phyloP scores from a whole-genome alignment of 2,888 invertebrate genomes.

The Diloba caeruleocephala region DNA sequence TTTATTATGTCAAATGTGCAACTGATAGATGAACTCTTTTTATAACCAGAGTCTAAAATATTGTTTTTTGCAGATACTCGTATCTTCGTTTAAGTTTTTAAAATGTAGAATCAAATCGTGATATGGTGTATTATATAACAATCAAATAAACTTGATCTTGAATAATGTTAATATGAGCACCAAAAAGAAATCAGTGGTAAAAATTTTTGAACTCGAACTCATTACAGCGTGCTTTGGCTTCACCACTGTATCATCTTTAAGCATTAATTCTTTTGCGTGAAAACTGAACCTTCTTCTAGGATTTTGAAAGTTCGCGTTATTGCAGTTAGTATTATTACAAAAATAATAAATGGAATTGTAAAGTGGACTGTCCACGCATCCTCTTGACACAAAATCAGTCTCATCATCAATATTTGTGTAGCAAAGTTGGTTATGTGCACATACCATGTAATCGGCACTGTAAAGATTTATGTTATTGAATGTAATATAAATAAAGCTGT shows the following conservation, averaged over 20 bases:
- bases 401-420: conserved; percentile 69
- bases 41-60: neutral
- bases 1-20: conserved; percentile 8
- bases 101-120: neutral
- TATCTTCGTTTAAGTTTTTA: neutral
- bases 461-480: conserved; percentile 42
- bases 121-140: neutral
- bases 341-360: conserved; percentile 70
- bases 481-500: too few relatives aligned
- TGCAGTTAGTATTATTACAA: conserved; percentile 68
- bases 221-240: accelerated
- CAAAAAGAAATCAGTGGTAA: neutral
- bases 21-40: conserved; percentile 1
- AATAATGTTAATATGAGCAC: neutral
- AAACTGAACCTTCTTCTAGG: conserved; percentile 19
- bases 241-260: neutral
- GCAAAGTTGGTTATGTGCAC: conserved; percentile 69
- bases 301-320: conserved; percentile 50
- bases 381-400: conserved; percentile 67
- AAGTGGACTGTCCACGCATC: conserved; percentile 67
- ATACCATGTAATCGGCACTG: conserved; percentile 70
- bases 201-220: conserved; percentile 1
- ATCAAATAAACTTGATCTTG: conserved; percentile 8
- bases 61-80: neutral
- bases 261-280: conserved; percentile 2